Percentiles rank a stretch among this genome's conserved stretches.
Conservation (phyloP, 2,113 vertebrate genomes). For the Azemiops feae region DNA sequence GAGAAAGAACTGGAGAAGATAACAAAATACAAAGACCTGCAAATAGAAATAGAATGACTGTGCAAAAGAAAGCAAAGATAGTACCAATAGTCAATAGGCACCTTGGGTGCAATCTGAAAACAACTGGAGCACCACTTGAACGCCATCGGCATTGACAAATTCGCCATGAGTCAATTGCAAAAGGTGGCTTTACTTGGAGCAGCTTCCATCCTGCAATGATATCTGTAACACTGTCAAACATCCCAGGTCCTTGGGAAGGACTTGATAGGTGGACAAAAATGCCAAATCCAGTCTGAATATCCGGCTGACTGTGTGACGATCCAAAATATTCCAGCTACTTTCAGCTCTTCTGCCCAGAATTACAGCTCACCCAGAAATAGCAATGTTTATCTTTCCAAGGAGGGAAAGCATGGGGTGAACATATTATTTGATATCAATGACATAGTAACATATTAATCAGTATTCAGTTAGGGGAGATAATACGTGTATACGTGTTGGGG, state of each 20-base stretch:
- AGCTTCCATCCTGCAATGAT: not conserved
- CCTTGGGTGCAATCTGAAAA: not conserved
- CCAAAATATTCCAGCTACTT: not conserved
- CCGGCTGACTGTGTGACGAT: not conserved
- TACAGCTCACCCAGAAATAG: not conserved
- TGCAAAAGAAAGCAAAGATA: not conserved
- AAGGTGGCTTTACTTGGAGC: not conserved
- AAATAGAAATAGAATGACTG: not conserved
- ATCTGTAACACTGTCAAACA: not conserved
- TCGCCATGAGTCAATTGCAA: not conserved
- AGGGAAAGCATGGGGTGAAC: not conserved
- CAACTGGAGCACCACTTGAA: not conserved
- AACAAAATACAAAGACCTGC: not conserved
- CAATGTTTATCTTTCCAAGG: not conserved
- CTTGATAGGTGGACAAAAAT: not conserved
- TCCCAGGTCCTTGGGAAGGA: not conserved
- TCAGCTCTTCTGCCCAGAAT: not conserved
- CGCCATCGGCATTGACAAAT: not conserved
- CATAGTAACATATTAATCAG: not conserved
- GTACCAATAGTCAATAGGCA: not conserved
- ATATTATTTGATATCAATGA: not conserved
- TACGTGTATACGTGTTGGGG: not conserved
- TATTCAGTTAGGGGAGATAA: not conserved
- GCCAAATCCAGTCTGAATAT: not conserved
- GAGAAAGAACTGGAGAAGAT: not conserved